These are phyloP conservation scores for Heliconius himera DNA, from an alignment of 1,140 invertebrate species.

Conservation along the genomic window DNA sequence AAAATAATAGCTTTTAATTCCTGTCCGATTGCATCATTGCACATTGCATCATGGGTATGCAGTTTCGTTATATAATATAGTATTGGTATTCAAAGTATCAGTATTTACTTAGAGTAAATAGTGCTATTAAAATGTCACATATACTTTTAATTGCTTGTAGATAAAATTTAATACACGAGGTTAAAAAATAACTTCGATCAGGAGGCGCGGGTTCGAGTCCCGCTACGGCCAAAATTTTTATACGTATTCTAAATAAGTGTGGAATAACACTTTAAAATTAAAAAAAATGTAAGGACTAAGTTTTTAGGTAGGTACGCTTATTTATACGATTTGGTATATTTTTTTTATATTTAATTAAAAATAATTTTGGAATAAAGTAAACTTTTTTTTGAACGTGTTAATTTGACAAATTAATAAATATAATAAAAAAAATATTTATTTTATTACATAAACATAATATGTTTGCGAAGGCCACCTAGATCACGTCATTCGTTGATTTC, in stretches of 20 bases:
- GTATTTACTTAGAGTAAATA: not conserved
- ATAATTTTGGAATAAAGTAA: too few species aligned
- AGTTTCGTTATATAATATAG: not conserved
- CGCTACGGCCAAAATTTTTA: too few species aligned
- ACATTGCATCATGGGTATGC: not conserved
- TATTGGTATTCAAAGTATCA: not conserved
- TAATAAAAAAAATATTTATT: not conserved
- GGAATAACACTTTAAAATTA: too few species aligned
- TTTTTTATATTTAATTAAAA: too few species aligned
- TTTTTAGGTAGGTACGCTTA: not conserved
- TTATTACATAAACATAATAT: not conserved
- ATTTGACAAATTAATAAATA: too few species aligned
- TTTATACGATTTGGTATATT: too few species aligned
- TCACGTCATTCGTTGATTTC: not conserved
- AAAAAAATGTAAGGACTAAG: not conserved
- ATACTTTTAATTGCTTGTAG: not conserved
- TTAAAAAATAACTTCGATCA: not conserved
- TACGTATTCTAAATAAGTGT: too few species aligned
- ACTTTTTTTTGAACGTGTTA: too few species aligned
- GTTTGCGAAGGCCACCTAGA: constrained; percentile 11
- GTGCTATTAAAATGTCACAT: not conserved
- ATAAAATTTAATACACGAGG: not conserved
- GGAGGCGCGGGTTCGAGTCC: too few species aligned
- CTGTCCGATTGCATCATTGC: not conserved
- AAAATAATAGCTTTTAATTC: not conserved